Evolutionary conservation across 2,888 invertebrate genomes (phyloP).

Genomic region (Patella caerulea): DNA sequence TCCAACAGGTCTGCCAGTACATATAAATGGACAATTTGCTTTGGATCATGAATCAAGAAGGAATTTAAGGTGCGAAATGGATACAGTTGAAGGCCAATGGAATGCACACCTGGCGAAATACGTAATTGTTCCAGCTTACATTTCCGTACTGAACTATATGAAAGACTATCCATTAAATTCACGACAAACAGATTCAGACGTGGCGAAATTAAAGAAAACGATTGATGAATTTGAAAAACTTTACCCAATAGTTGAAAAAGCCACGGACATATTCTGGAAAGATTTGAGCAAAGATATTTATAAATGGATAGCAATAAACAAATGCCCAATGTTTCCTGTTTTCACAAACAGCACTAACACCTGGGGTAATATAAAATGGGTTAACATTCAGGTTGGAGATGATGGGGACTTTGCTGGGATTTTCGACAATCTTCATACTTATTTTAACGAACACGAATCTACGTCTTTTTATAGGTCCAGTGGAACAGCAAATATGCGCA

Average conservation of each 20-base stretch:
- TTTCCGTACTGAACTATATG: constrained; percentile 1
- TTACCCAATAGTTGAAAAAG: constrained; percentile 28
- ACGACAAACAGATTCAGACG: neutral
- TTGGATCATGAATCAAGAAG: constrained; percentile 54
- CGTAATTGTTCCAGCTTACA: constrained; percentile 22
- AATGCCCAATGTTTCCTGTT: neutral
- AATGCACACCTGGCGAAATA: constrained; percentile 1
- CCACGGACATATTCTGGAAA: constrained; percentile 25
- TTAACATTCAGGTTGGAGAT: neutral
- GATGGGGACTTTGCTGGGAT: neutral
- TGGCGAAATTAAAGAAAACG: neutral
- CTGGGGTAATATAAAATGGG: neutral
- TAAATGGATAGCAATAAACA: neutral
- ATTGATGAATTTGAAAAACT: constrained; percentile 25
- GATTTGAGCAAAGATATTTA: constrained; percentile 15
- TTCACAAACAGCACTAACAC: neutral
- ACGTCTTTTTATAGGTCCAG: too few species aligned
- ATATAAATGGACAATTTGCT: constrained; percentile 59
- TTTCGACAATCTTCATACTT: neutral
- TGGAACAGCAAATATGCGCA: too few species aligned
- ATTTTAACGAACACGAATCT: neutral
- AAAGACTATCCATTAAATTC: neutral
- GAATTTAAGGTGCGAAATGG: constrained; percentile 40
- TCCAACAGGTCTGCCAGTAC: constrained; percentile 51
- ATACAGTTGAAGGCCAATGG: constrained; percentile 12